Evolutionary conservation across 1,140 invertebrate genomes (phyloP), one percentile per base, ranked within the genome.

Genomic region (Atta colombica): DNA sequence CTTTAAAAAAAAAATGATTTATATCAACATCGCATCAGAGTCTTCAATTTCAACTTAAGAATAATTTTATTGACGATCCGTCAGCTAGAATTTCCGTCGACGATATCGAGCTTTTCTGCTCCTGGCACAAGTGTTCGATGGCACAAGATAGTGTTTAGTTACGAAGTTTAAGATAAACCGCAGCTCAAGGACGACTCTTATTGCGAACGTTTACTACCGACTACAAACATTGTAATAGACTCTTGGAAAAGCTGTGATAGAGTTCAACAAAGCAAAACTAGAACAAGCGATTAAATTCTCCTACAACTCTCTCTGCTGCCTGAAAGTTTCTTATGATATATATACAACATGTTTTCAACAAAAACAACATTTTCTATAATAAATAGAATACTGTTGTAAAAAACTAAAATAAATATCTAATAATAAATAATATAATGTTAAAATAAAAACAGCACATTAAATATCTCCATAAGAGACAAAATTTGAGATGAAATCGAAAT

Each of bases 91-190:
- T 72, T 81, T 89, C 87, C 66, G 74, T 49, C 65, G 53, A 61
- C 74, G 77, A 91, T 87, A 74, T 77, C 66, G 18, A 61, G 31
- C 78, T 58, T 45, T 45, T 61, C 74, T 28, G 12, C n/a, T 45
- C 63, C 39, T 89, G 87, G 89, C 60, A 85, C 63, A 78, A 85
- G 58, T 77, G 89, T 87, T 82, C 85, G 65, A 87, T 58, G 16
- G 60, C 49, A 81, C 45, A 81, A 81, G 77, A 85, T 61, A 85
- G 85, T 35, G 63, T 88, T 84, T 35, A 58, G 58, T 91, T 91
- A 90, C 90, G 16, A 58, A 58, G 14, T 75, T 7, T 60, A 51
- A 82, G 58, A 45, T 80, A 82, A 35, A 91, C 90, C 89, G 35
- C 90, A 87, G 60, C 63, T 16, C 21, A 60, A 86, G 87, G 87